These are phyloP conservation scores for Anser cygnoides DNA, from an alignment of 2,113 vertebrate genomes.

Conservation along the genomic window DNA sequence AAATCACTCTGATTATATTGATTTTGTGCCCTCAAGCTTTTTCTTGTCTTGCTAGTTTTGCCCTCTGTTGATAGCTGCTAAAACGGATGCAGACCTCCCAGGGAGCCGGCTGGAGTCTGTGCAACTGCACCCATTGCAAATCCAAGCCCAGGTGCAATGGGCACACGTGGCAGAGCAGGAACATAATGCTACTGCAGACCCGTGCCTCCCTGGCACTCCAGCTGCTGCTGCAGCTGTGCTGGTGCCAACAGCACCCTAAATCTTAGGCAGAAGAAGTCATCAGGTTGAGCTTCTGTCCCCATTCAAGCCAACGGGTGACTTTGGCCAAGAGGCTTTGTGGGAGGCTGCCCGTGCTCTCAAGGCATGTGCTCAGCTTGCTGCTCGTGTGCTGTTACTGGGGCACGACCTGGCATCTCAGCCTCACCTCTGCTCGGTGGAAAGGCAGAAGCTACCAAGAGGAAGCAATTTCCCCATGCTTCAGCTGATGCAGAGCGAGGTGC, in stretches of 20 bases:
- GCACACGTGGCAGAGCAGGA: fast-evolving
- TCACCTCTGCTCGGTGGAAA: background rate
- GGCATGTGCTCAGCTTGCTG: background rate
- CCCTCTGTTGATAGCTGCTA: background rate
- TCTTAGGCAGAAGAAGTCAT: too few species aligned
- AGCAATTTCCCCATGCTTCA: fast-evolving
- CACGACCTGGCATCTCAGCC: background rate
- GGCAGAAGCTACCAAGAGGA: background rate
- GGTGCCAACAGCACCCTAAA: background rate
- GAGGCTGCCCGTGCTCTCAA: background rate
- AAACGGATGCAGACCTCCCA: background rate
- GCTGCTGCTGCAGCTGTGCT: fast-evolving
- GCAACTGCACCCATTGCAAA: fast-evolving
- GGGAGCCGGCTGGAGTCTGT: fast-evolving
- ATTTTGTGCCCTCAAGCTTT: background rate
- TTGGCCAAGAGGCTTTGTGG: fast-evolving
- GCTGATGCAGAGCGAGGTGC: fast-evolving
- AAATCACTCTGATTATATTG: background rate
- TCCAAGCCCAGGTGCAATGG: background rate
- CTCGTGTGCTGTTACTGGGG: too few species aligned
- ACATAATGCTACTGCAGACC: background rate
- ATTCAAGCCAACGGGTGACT: fast-evolving
- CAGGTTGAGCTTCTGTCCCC: background rate
- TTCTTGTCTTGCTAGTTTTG: background rate
- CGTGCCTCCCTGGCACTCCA: fast-evolving